Percentiles rank a stretch among this genome's conserved stretches.
phyloP scores from a whole-genome alignment of 2,888 invertebrate genomes.

The Tiphia femorata region DNA sequence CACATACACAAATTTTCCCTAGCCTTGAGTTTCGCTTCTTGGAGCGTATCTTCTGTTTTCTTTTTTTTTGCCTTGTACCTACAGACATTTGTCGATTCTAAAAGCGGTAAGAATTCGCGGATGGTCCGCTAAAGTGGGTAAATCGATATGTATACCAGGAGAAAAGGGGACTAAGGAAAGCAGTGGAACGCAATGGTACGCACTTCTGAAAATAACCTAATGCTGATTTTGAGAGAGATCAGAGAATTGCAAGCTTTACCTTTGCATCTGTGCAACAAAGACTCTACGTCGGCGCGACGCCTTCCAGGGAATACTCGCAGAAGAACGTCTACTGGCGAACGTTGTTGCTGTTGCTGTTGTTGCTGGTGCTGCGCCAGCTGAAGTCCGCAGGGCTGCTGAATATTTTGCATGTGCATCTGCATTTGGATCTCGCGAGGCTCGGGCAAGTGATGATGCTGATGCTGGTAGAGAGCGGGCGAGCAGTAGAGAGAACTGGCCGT shows the following conservation, averaged over 20 bases:
- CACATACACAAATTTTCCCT: no score
- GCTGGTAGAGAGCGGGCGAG: slow-evolving; percentile 61
- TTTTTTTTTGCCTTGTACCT: no score
- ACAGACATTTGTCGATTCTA: no score
- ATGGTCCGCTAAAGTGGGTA: no score
- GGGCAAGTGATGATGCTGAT: slow-evolving; percentile 60
- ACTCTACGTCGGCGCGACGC: slow-evolving; percentile 88
- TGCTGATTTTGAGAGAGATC: slow-evolving; percentile 10
- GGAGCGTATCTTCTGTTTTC: not conserved
- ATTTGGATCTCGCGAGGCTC: slow-evolving; percentile 63
- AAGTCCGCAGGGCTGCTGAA: slow-evolving; percentile 59
- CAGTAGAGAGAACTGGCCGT: slow-evolving; percentile 64
- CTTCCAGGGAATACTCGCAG: slow-evolving; percentile 91
- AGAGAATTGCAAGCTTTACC: slow-evolving; percentile 60
- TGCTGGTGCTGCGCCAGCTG: slow-evolving; percentile 49
- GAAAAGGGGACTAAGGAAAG: no score
- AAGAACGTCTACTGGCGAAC: slow-evolving; percentile 89
- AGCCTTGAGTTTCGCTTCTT: no score
- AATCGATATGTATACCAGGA: no score
- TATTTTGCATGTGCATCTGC: slow-evolving; percentile 66
- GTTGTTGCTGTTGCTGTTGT: slow-evolving; percentile 56
- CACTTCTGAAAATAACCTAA: no score
- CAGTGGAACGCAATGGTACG: no score
- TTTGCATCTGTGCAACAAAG: slow-evolving; percentile 84
- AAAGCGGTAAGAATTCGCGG: no score